Evolutionary conservation across 2,797 vertebrate species (phyloP).

Genomic region (Peromyscus melanophrys): DNA sequence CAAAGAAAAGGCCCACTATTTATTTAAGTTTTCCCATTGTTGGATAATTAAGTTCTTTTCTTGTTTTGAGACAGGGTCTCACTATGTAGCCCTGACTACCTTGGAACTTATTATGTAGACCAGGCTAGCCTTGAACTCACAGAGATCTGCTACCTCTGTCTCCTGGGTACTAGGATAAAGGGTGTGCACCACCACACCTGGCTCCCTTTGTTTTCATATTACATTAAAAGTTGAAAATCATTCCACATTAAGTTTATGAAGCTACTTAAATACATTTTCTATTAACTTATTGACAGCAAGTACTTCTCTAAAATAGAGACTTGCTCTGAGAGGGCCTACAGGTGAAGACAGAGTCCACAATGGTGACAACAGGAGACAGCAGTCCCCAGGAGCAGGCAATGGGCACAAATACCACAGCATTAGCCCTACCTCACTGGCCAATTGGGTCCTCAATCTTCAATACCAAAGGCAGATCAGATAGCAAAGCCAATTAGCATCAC

Average conservation of each 20-base stretch:
- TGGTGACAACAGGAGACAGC: conserved; percentile 20
- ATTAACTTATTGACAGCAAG: conserved; percentile 40
- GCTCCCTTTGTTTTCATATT: conserved; percentile 52
- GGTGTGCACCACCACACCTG: not conserved
- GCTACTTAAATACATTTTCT: conserved; percentile 53
- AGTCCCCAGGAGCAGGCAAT: not conserved
- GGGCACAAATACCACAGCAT: not conserved
- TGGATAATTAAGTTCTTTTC: not conserved
- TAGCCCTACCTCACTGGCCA: not conserved
- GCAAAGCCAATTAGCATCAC: not conserved
- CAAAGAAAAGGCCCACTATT: not conserved
- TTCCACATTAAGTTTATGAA: conserved; percentile 29
- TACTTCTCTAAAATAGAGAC: conserved; percentile 58
- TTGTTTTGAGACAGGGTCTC: not conserved
- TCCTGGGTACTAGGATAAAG: not conserved
- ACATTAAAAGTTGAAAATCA: conserved; percentile 60
- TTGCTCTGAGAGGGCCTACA: not conserved
- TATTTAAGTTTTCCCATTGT: conserved; percentile 11
- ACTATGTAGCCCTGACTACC: not conserved
- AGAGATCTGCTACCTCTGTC: not conserved
- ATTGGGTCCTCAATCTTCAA: conserved; percentile 10
- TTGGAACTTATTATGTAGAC: not conserved
- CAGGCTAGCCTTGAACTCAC: not conserved
- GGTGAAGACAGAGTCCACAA: not conserved
- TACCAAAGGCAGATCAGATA: not conserved